These are phyloP conservation scores for Neuroscelio doddi DNA, from an alignment of 2,888 invertebrate genomes.

Conservation along the genomic window DNA sequence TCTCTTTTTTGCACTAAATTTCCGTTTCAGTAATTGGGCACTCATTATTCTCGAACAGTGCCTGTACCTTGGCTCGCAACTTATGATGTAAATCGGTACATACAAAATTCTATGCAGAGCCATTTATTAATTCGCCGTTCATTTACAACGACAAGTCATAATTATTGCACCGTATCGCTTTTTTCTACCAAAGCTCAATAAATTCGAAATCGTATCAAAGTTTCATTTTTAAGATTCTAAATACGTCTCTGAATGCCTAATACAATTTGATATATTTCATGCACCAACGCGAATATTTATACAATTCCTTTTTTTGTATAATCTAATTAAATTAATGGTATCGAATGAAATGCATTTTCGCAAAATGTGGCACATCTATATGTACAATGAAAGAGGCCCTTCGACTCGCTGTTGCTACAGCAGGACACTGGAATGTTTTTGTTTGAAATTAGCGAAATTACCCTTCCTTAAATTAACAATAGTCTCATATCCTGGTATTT, in stretches of 20 bases:
- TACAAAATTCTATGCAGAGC: background rate
- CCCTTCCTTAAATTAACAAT: slow-evolving; percentile 30
- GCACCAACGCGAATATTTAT: background rate
- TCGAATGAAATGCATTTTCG: slow-evolving; percentile 2
- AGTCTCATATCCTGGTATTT: slow-evolving; percentile 40
- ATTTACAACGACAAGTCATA: slow-evolving; percentile 21
- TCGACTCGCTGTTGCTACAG: too few species aligned
- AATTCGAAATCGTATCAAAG: too few species aligned
- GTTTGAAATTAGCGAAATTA: slow-evolving; percentile 18
- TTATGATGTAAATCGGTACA: too few species aligned
- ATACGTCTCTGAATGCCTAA: background rate
- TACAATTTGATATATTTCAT: background rate
- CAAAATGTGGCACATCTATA: slow-evolving; percentile 28
- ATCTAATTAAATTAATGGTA: slow-evolving; percentile 2
- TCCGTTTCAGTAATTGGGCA: slow-evolving; percentile 8
- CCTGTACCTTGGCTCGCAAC: too few species aligned
- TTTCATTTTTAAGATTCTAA: slow-evolving; percentile 13
- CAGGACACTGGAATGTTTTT: slow-evolving; percentile 44
- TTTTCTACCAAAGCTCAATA: slow-evolving; percentile 17
- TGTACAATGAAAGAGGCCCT: slow-evolving; percentile 1
- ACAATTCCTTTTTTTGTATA: background rate
- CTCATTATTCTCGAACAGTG: too few species aligned
- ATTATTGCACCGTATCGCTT: slow-evolving; percentile 46
- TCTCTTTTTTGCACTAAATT: slow-evolving; percentile 14
- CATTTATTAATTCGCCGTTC: background rate